Conservation (phyloP, 53 echinoderm and acorn worm genomes). For the Henricia sp. region DNA sequence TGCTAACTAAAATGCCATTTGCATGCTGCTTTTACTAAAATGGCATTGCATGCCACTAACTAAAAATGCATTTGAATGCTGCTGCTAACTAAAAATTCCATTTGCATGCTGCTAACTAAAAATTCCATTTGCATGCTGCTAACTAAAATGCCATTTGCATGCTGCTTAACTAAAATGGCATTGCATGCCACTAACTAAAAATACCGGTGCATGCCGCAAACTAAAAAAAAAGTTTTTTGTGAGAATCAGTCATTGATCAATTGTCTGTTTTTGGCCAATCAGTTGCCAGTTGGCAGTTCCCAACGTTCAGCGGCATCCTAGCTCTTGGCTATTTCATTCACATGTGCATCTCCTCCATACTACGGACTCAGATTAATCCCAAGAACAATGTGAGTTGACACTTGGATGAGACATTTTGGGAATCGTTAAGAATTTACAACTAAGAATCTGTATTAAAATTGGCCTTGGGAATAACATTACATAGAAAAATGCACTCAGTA, state of each 20-base stretch:
- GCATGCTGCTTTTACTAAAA: too few relatives aligned
- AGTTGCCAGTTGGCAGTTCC: slow-evolving; percentile 79
- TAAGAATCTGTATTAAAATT: too few relatives aligned
- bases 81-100: too few relatives aligned
- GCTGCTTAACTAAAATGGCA: neutral
- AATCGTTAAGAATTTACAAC: neutral
- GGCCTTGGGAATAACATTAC: too few relatives aligned
- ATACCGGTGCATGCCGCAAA: neutral
- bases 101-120: too few relatives aligned
- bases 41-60: too few relatives aligned
- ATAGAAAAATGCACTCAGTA: too few relatives aligned
- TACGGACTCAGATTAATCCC: slow-evolving; percentile 86
- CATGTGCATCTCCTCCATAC: slow-evolving; percentile 95
- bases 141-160: too few relatives aligned
- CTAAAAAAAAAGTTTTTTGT: neutral
- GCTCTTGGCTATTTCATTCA: slow-evolving; percentile 98
- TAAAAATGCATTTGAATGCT: too few relatives aligned
- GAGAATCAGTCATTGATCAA: neutral
- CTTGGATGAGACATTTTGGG: neutral
- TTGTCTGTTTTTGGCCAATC: slow-evolving; percentile 11
- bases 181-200: neutral
- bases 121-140: too few relatives aligned
- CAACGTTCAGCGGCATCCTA: slow-evolving; percentile 87
- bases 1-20: too few relatives aligned
- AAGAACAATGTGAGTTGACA: slow-evolving; percentile 94